Conservation (phyloP, 2,113 vertebrate species). For the Anguilla rostrata region DNA sequence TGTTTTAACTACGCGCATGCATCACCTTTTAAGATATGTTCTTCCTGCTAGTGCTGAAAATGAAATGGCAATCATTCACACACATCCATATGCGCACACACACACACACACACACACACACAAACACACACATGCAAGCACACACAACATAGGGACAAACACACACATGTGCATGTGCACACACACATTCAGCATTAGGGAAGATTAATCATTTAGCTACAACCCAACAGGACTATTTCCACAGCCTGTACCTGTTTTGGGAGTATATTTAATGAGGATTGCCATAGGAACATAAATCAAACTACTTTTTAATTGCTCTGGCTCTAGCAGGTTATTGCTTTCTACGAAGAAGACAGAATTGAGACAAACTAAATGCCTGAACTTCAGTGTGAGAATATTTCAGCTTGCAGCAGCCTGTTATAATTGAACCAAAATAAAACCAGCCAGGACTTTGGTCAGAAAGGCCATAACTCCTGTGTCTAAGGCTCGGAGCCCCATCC, state of each 20-base stretch:
- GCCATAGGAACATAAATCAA: slow-evolving; percentile 21
- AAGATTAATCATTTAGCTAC: background rate
- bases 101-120: background rate
- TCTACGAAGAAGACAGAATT: background rate
- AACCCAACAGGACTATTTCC: background rate
- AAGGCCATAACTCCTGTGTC: background rate
- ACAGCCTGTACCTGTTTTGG: background rate
- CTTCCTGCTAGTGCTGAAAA: no score
- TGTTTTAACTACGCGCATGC: no score
- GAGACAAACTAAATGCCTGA: background rate
- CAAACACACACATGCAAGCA: background rate
- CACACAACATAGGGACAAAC: background rate
- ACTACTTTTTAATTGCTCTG: background rate
- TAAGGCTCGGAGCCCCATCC: no score
- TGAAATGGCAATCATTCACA: no score
- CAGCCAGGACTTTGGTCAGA: background rate
- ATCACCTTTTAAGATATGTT: no score
- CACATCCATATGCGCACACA: no score
- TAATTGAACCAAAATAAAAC: slow-evolving; percentile 1
- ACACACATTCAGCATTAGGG: background rate
- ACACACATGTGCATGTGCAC: background rate
- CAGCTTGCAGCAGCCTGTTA: background rate
- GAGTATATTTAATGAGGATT: slow-evolving; percentile 20
- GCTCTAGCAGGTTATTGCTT: slow-evolving; percentile 15
- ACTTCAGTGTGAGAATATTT: background rate